phyloP scores from a whole-genome alignment of 2,797 vertebrate genomes.

The Chaenodraco wilsoni region DNA sequence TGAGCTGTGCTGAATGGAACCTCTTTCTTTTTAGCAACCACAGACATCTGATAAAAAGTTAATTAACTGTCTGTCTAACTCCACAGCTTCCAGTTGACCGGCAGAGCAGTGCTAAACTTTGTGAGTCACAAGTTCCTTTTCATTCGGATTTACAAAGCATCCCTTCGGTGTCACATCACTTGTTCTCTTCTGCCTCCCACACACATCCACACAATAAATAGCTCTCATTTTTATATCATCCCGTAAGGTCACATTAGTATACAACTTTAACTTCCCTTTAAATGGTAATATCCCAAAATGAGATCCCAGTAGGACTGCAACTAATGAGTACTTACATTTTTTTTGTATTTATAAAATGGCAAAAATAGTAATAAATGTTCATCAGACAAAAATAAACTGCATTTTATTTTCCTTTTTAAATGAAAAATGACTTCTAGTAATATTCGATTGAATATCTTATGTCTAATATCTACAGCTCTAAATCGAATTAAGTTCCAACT shows the following conservation, averaged over 20 bases:
- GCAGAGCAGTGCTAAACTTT: slow-evolving; percentile 4
- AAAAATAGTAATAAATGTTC: no score
- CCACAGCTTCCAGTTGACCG: neutral
- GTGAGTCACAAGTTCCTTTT: slow-evolving; percentile 9
- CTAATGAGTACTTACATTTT: no score
- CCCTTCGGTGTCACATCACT: slow-evolving; percentile 16
- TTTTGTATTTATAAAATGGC: no score
- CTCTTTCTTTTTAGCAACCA: neutral
- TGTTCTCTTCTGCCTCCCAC: slow-evolving; percentile 6
- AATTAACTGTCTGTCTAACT: slow-evolving; percentile 1
- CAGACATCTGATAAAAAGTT: neutral
- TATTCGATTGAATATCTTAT: neutral
- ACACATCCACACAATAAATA: slow-evolving; percentile 3
- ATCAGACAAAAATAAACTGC: no score
- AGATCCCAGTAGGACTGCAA: no score
- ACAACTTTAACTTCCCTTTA: slow-evolving; percentile 3
- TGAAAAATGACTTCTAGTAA: neutral
- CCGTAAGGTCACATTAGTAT: neutral
- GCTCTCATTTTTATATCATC: slow-evolving; percentile 28
- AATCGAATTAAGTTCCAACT: slow-evolving; percentile 21
- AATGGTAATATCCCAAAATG: slow-evolving; percentile 5
- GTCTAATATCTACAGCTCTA: neutral
- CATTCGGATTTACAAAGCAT: slow-evolving; percentile 2
- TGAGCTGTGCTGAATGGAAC: neutral
- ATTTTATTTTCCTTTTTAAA: neutral